These are phyloP conservation scores for Cataglyphis altisquamis DNA, from an alignment of 2,888 invertebrate species.

Conservation along the genomic window DNA sequence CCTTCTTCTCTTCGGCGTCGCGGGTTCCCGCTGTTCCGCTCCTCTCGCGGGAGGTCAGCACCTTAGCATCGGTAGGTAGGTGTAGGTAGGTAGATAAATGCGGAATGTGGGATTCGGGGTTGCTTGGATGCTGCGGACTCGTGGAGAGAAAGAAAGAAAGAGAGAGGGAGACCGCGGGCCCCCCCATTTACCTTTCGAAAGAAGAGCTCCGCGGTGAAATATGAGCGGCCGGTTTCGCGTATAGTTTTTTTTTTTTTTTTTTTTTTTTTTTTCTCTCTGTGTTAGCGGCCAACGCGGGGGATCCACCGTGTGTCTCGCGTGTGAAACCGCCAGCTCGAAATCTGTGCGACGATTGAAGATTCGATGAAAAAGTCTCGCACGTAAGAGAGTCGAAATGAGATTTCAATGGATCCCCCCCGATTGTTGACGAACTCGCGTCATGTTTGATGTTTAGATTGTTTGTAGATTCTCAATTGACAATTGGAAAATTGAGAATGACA, in stretches of 20 bases:
- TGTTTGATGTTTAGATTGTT: neutral
- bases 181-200: constrained; percentile 35
- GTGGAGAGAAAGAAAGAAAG: neutral
- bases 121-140: constrained; percentile 5
- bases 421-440: neutral
- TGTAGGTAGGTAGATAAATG: constrained; percentile 57
- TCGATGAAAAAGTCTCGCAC: constrained; percentile 17
- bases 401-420: neutral
- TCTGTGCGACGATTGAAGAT: constrained; percentile 9
- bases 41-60: constrained; percentile 76
- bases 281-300: constrained; percentile 44
- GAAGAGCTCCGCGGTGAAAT: constrained; percentile 42
- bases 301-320: constrained; percentile 30
- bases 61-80: constrained; percentile 67
- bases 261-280: constrained; percentile 44
- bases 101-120: constrained; percentile 46
- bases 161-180: neutral
- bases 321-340: constrained; percentile 14
- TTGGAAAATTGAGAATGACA: no score
- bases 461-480: constrained; percentile 1
- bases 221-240: constrained; percentile 46
- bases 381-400: neutral
- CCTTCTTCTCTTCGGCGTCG: constrained; percentile 5
- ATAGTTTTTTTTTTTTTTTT: constrained; percentile 42
- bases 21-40: constrained; percentile 46